Evolutionary conservation across 2,113 vertebrate species (phyloP).

Genomic region (Poecile atricapillus): DNA sequence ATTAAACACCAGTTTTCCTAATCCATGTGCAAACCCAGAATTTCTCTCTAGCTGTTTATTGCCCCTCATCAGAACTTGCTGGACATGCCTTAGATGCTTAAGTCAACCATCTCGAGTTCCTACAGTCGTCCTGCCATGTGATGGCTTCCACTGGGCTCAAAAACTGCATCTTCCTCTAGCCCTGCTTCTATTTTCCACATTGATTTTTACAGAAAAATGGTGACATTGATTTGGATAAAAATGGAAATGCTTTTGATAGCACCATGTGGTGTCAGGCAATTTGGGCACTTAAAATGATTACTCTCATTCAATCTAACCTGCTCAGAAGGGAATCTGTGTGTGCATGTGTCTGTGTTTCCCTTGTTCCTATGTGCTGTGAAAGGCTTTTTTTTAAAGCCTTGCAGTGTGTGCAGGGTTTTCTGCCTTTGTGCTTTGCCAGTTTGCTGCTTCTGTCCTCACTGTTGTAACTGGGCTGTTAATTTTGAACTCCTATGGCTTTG

Average conservation of each 20-base stretch:
- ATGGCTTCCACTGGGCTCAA: not conserved
- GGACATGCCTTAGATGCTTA: not conserved
- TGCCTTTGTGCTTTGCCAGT: not conserved
- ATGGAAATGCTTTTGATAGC: constrained; percentile 41
- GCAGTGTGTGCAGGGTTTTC: not conserved
- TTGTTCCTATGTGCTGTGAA: not conserved
- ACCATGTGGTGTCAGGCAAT: constrained; percentile 27
- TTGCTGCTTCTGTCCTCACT: not conserved
- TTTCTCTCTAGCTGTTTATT: not conserved
- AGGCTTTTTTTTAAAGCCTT: not conserved
- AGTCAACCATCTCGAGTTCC: not conserved
- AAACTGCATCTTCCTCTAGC: not conserved
- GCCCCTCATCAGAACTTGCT: not conserved
- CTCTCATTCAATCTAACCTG: not conserved
- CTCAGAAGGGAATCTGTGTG: not conserved
- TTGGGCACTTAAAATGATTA: constrained; percentile 31
- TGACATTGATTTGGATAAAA: constrained; percentile 55
- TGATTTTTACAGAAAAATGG: constrained; percentile 3
- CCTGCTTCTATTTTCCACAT: not conserved
- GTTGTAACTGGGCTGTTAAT: not conserved
- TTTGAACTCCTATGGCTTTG: not conserved
- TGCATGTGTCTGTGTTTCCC: not conserved
- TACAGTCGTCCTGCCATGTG: not conserved
- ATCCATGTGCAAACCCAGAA: not conserved
- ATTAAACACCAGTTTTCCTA: not conserved